Base-by-base conservation (phyloP, 2,113 vertebrate species). In the Xiphias gladius region DNA sequence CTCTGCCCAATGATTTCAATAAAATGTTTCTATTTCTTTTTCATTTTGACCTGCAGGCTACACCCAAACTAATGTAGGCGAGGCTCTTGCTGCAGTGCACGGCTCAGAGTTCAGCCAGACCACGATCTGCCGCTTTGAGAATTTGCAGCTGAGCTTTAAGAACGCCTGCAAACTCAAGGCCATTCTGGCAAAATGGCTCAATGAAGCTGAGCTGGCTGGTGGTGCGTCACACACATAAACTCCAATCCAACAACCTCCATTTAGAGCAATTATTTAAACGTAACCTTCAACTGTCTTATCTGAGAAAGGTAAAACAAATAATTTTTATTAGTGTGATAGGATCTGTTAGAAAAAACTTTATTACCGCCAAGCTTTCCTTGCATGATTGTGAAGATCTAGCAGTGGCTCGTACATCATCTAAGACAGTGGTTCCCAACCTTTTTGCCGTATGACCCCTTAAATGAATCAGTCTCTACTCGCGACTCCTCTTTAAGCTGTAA, bases 51-150 rank as follows among this genome's bases (percentile, higher is more conserved):
- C 65, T 20, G 2, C 95, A 99, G 98, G 98, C 46, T 99, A 99
- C 80, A 99, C 98, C 8, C 98, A 99, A 87, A 99, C 98, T n/a
- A 99, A 99, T 0, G 98, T 99, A 20, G 98, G 98, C 14, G 98
- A 99, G 91, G 98, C 98, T 0, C 94, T 99, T 43, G 98, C 98
- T 37, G 98, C 98, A 0, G 98, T 99, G 73, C 98, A 99, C 0
- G 98, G 98, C 86, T 99, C 98, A 0, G 98, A 99, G 89, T 99
- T 99, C 95, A 99, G 98, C 88, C 98, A 99, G 94, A 99, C 98
- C 11, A 99, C 98, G 0, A 99, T 99, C 90, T 99, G 98, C 90
- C 95, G 98, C 24, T 99, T 99, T 93, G 98, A 99, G 94, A 99
- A 99, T 90, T 90, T 99, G 88, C 98, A 99, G 90, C 95, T 99